These are phyloP conservation scores for Parauchenoglanis punctatus DNA, from an alignment of 2,797 vertebrate genomes.

Conservation along the genomic window DNA sequence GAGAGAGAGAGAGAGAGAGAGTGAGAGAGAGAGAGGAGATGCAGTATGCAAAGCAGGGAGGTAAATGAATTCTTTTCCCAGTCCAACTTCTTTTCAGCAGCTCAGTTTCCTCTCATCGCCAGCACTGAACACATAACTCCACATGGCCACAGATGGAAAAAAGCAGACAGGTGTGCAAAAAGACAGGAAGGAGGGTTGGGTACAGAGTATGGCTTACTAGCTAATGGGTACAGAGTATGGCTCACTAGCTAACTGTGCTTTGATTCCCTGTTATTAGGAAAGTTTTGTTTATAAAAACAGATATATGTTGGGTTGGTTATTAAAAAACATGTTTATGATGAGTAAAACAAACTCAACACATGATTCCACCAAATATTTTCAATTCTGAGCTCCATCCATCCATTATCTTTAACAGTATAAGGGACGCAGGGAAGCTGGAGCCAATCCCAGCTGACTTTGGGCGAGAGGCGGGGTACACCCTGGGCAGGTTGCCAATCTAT, in stretches of 20 bases:
- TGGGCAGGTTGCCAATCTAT: too few species aligned
- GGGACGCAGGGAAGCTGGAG: too few species aligned
- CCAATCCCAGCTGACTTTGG: too few species aligned
- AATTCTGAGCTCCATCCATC: neutral
- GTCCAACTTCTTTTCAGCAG: conserved; percentile 53
- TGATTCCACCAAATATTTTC: neutral
- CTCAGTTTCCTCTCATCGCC: conserved; percentile 36
- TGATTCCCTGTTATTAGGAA: neutral
- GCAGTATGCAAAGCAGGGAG: conserved; percentile 54
- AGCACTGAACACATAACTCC: conserved; percentile 70
- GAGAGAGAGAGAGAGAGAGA: conserved; percentile 65
- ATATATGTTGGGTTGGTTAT: conserved; percentile 27
- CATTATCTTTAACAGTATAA: too few species aligned
- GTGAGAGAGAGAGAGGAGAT: conserved; percentile 63
- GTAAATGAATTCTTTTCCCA: conserved; percentile 61
- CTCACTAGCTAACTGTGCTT: neutral
- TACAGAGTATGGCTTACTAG: conserved; percentile 60
- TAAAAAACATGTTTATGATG: conserved; percentile 59
- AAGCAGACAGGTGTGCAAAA: conserved; percentile 57
- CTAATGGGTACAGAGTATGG: neutral
- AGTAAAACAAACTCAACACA: conserved; percentile 41
- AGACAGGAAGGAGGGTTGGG: conserved; percentile 40
- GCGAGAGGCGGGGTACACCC: too few species aligned
- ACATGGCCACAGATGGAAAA: conserved; percentile 51
- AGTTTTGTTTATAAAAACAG: neutral